Percentiles rank a stretch among this genome's conserved stretches.
phyloP scores from a whole-genome alignment of 1,140 invertebrate genomes.

The Stenopsyche tienmushanensis region DNA sequence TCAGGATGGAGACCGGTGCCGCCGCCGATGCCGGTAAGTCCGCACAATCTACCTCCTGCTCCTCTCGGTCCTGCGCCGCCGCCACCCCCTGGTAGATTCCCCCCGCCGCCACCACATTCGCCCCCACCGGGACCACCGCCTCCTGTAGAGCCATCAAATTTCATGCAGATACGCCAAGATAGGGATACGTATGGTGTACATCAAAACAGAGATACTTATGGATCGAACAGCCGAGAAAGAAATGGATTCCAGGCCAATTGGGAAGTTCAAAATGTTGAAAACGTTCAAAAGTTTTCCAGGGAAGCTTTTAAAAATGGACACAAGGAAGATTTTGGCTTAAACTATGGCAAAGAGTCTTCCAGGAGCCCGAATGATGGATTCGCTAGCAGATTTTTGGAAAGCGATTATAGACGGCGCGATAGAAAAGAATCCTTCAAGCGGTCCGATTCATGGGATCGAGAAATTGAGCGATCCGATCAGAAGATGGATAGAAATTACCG shows the following conservation, averaged over 20 bases:
- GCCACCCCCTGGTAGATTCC: conserved; percentile 66
- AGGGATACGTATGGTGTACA: conserved; percentile 67
- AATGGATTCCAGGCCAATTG: conserved; percentile 67
- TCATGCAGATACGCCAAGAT: conserved; percentile 70
- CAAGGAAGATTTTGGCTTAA: conserved; percentile 29
- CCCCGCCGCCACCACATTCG: conserved; percentile 58
- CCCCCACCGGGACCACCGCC: conserved; percentile 47
- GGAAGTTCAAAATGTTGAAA: conserved; percentile 53
- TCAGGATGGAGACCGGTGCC: conserved; percentile 58
- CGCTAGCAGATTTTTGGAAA: conserved; percentile 40
- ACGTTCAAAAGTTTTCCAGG: conserved; percentile 35
- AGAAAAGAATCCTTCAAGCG: conserved; percentile 39
- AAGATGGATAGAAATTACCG: conserved; percentile 32
- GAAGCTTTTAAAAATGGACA: conserved; percentile 35
- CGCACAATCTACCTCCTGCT: conserved; percentile 64
- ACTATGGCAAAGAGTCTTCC: conserved; percentile 24
- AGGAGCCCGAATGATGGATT: conserved; percentile 38
- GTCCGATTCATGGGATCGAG: conserved; percentile 41
- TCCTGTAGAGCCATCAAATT: conserved; percentile 56
- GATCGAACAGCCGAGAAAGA: conserved; percentile 53
- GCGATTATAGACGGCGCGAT: conserved; percentile 34
- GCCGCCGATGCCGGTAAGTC: conserved; percentile 64
- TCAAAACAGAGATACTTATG: conserved; percentile 57
- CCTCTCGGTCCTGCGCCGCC: conserved; percentile 69
- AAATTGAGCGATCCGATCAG: conserved; percentile 37